Evolutionary conservation across 1,140 invertebrate species (phyloP).

Genomic region (Lasioglossum albipes): DNA sequence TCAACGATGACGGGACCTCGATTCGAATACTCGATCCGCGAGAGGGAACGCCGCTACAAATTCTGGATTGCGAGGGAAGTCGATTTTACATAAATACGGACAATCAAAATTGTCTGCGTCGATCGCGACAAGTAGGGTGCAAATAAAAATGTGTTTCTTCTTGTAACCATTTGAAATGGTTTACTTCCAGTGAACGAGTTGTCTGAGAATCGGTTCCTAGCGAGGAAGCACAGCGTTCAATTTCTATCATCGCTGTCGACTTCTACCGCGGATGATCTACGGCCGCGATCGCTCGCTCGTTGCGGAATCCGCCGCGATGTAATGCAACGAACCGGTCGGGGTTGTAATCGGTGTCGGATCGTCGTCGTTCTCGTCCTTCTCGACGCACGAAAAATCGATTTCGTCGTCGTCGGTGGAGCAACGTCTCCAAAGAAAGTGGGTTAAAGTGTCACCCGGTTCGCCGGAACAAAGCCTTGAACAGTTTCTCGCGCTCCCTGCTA

Average conservation of each 20-base stretch:
- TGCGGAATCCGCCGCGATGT: neutral
- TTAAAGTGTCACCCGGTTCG: slow-evolving; percentile 10
- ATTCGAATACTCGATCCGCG: neutral
- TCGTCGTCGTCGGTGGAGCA: neutral
- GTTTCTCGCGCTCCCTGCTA: slow-evolving; percentile 12
- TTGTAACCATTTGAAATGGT: too few relatives aligned
- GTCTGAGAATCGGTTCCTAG: too few relatives aligned
- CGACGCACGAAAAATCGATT: slow-evolving; percentile 2
- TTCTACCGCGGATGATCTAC: neutral
- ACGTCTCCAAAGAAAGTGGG: slow-evolving; percentile 5
- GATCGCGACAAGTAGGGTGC: too few relatives aligned
- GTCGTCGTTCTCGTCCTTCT: neutral
- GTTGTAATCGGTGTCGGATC: neutral
- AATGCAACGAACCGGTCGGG: neutral
- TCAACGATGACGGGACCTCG: neutral
- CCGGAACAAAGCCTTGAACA: slow-evolving; percentile 18
- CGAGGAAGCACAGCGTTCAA: neutral
- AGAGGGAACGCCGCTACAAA: neutral
- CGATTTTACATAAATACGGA: too few relatives aligned
- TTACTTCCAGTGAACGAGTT: too few relatives aligned
- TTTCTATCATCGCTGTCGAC: neutral
- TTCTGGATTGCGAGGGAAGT: neutral
- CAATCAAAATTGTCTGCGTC: too few relatives aligned
- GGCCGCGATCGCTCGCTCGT: neutral
- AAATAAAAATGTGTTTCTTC: too few relatives aligned